A percentile compares a stretch with the other conserved stretches of the same genome.
These are phyloP conservation scores for Crotalus tigris DNA, from an alignment of 2,113 vertebrate species.

Conservation along the genomic window DNA sequence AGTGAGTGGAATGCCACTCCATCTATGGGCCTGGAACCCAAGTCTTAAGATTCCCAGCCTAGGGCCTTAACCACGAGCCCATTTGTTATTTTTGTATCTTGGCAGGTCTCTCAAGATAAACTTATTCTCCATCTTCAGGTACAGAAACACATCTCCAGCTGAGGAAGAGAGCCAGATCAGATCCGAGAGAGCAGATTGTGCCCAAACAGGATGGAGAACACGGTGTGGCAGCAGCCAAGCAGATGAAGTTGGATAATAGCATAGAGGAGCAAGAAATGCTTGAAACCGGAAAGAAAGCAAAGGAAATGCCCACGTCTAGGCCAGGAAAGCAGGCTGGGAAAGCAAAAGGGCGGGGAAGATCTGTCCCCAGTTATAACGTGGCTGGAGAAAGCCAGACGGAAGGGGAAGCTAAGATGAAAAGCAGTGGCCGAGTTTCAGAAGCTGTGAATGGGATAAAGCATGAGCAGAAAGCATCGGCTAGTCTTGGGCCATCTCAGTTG, in stretches of 20 bases:
- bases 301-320: not conserved
- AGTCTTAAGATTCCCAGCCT: not conserved
- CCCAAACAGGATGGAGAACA: slow-evolving; percentile 10
- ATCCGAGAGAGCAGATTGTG: not conserved
- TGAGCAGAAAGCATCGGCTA: not conserved
- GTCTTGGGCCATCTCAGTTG: not conserved
- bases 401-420: not conserved
- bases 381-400: not conserved
- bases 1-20: not conserved
- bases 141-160: slow-evolving; percentile 15
- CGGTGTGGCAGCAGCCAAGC: not conserved
- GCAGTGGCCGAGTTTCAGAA: not conserved
- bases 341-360: not conserved
- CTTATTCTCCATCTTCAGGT: slow-evolving; percentile 38
- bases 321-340: not conserved
- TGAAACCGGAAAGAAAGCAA: not conserved
- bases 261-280: not conserved
- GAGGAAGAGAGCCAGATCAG: slow-evolving; percentile 20
- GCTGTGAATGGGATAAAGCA: not conserved
- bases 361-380: not conserved
- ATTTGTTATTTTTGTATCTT: slow-evolving; percentile 34
- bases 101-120: slow-evolving; percentile 35
- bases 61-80: slow-evolving; percentile 30
- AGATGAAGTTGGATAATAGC: not conserved
- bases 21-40: not conserved